Base-by-base conservation (phyloP, 2,797 vertebrate genomes). In the Acestrorhynchus altus region DNA sequence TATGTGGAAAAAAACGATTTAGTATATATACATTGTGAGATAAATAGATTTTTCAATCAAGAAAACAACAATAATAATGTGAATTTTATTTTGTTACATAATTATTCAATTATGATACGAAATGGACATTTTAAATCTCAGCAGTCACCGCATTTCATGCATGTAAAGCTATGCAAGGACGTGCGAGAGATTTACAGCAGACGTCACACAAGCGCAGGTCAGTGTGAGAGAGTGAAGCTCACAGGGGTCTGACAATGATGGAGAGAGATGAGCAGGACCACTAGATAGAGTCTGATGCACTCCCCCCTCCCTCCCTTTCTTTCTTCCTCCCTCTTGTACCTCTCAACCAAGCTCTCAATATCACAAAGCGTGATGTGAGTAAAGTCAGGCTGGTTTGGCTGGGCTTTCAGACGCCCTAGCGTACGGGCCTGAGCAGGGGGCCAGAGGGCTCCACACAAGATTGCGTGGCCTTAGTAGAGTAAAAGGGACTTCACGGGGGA, bases 251-350 rank as follows among this genome's bases (percentile, higher is more conserved):
- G 72, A 75, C 71, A 76, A 61, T 73, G 77, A 80, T 78, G 42
- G 61, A 76, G 69, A 73, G 73, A 60, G 63, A 76, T 73, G 78
- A 70, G 59, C 7, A 47, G 42, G 26, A 28, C 28, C 80, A 72
- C 75, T 77, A 31, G 67, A 80, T 77, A 51, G 56, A 44, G 59
- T 65, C 61, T 77, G n/a, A 64, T 79, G 65, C 68, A 78, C 61
- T 64, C 57, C n/a, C 40, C 20, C 64, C n/a, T 74, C 49, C 40
- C 47, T 24, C 20, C 15, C 57, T 28, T 28, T 15, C 13, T 7
- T 57, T 7, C n/a, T 44, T 47, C 51, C 24, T 24, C 63, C 72
- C 18, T 42, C 51, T 57, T 26, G 39, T 77, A 12, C 52, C 18
- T 65, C 67, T 40, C 56, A 46, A 44, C 52, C 59, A 60, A 51